Percentiles rank a stretch among this genome's conserved stretches.
Evolutionary conservation across 2,797 vertebrate genomes (phyloP).

Genomic region (Hozukius guyotensis): DNA sequence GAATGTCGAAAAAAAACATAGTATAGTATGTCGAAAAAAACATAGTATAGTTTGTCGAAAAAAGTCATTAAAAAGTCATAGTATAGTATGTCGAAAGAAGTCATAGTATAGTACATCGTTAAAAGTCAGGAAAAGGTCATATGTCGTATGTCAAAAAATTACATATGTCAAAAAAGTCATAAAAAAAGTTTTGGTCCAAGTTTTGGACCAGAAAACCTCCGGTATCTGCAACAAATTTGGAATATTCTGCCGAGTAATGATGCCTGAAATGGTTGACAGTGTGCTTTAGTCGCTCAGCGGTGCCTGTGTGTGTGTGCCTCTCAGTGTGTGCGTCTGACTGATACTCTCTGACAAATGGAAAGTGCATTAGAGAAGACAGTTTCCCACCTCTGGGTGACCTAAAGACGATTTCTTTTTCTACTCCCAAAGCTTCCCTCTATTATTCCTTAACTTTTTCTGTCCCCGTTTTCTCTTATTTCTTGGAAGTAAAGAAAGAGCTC

Average conservation of each 20-base stretch:
- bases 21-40: too few relatives aligned
- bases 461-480: neutral
- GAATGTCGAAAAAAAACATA: too few relatives aligned
- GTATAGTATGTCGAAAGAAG: too few relatives aligned
- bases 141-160: too few relatives aligned
- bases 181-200: too few relatives aligned
- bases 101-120: too few relatives aligned
- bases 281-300: conserved; percentile 15
- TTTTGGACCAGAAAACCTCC: neutral
- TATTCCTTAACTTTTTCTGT: conserved; percentile 12
- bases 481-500: conserved; percentile 1
- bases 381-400: conserved; percentile 55
- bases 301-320: conserved; percentile 1
- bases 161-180: too few relatives aligned
- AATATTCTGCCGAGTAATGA: conserved; percentile 62
- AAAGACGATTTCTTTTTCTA: conserved; percentile 33
- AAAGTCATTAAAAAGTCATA: too few relatives aligned
- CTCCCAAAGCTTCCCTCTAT: conserved; percentile 5
- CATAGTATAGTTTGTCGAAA: too few relatives aligned
- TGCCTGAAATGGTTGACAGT: conserved; percentile 64
- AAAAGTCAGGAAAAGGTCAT: too few relatives aligned
- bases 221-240: conserved; percentile 56
- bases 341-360: conserved; percentile 68
- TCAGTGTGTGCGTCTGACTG: conserved; percentile 4
- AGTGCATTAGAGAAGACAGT: conserved; percentile 69